phyloP scores from a whole-genome alignment of 2,113 vertebrate species.

The Lepisosteus osseus region DNA sequence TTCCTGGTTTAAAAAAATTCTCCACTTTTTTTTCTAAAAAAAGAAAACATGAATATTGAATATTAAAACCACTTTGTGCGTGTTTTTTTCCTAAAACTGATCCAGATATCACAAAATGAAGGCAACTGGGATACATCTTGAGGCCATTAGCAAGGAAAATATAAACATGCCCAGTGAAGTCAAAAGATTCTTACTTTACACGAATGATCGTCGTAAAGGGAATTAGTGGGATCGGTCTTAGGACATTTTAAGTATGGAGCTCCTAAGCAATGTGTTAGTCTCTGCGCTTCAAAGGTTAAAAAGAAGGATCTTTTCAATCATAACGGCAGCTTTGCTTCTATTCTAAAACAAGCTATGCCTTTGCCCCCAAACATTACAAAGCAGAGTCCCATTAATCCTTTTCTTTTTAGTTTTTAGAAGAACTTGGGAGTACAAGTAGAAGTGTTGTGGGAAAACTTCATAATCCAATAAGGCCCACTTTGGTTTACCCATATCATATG shows the following conservation, averaged over 20 bases:
- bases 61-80: conserved; percentile 2
- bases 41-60: neutral
- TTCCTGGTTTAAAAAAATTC: too few species aligned
- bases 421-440: too few species aligned
- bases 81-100: neutral
- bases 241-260: conserved; percentile 6
- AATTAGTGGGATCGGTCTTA: neutral
- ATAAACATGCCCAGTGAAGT: neutral
- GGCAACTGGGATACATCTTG: conserved; percentile 4
- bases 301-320: conserved; percentile 1
- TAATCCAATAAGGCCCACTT: too few species aligned
- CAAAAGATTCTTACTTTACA: too few species aligned
- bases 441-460: too few species aligned
- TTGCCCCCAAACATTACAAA: too few species aligned
- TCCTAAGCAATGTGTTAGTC: neutral
- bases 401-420: too few species aligned
- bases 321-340: conserved; percentile 18
- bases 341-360: neutral
- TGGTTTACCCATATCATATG: too few species aligned
- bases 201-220: neutral
- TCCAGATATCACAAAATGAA: neutral
- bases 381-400: too few species aligned
- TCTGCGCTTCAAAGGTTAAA: neutral
- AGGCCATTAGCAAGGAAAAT: neutral
- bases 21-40: neutral